These are phyloP conservation scores for Phaonia tiefii DNA, from an alignment of 2,888 invertebrate species.

Conservation along the genomic window DNA sequence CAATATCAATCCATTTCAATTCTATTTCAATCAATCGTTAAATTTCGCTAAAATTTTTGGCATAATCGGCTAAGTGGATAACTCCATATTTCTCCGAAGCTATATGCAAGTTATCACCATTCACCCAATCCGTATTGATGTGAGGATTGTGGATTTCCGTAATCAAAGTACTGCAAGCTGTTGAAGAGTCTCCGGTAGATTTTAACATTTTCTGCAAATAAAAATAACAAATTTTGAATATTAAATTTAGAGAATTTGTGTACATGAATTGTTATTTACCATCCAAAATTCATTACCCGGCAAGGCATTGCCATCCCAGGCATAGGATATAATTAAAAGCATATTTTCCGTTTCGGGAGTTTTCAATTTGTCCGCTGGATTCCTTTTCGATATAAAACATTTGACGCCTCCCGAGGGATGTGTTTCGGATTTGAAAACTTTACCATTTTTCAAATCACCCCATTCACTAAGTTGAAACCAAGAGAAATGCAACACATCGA, in stretches of 20 bases:
- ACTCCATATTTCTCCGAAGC: slow-evolving; percentile 78
- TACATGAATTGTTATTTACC: slow-evolving; percentile 73
- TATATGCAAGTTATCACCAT: slow-evolving; percentile 82
- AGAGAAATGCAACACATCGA: slow-evolving; percentile 85
- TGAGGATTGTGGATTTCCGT: slow-evolving; percentile 83
- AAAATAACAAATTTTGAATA: background rate
- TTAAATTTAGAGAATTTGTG: background rate
- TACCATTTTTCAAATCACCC: slow-evolving; percentile 81
- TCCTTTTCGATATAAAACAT: slow-evolving; percentile 82
- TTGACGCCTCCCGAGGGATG: slow-evolving; percentile 81
- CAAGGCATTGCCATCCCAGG: slow-evolving; percentile 87
- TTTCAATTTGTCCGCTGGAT: slow-evolving; percentile 82
- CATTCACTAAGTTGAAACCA: slow-evolving; percentile 82
- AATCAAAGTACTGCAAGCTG: slow-evolving; percentile 83
- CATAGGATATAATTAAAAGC: slow-evolving; percentile 85
- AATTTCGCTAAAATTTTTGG: slow-evolving; percentile 58
- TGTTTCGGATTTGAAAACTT: slow-evolving; percentile 70
- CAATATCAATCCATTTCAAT: too few species aligned
- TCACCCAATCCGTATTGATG: slow-evolving; percentile 81
- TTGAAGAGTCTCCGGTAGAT: slow-evolving; percentile 82
- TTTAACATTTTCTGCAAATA: slow-evolving; percentile 75
- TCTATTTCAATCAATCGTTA: too few species aligned
- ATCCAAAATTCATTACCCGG: slow-evolving; percentile 89
- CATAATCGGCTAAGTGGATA: slow-evolving; percentile 77
- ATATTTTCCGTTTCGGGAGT: slow-evolving; percentile 78